These are phyloP conservation scores for Ephestia elutella DNA, from an alignment of 1,140 invertebrate genomes.

Conservation along the genomic window DNA sequence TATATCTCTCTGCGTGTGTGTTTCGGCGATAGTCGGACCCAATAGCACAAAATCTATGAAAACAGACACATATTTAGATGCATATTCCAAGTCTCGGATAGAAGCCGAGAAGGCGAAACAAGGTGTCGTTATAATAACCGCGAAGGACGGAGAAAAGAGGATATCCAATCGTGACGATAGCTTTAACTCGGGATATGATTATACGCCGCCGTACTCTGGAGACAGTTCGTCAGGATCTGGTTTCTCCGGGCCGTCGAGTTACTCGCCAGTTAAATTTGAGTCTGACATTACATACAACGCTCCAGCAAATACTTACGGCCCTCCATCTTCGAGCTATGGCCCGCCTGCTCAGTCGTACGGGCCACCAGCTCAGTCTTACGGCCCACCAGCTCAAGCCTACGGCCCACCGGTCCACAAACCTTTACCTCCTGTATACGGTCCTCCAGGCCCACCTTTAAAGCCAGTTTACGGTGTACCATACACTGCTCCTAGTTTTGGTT, in stretches of 20 bases:
- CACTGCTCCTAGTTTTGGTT: slow-evolving; percentile 67
- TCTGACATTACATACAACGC: slow-evolving; percentile 53
- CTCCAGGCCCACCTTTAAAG: slow-evolving; percentile 70
- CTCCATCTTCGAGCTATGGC: slow-evolving; percentile 49
- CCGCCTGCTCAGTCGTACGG: slow-evolving; percentile 39
- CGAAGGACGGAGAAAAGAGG: slow-evolving; percentile 64
- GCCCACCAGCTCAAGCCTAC: slow-evolving; percentile 50
- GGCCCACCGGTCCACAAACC: slow-evolving; percentile 62
- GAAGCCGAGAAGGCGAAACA: slow-evolving; percentile 66
- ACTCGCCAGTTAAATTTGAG: slow-evolving; percentile 57
- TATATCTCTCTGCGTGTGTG: slow-evolving; percentile 41
- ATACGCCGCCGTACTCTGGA: slow-evolving; percentile 44
- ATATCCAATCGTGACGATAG: slow-evolving; percentile 63
- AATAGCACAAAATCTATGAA: slow-evolving; percentile 50
- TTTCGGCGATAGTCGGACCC: slow-evolving; percentile 55
- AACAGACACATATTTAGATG: slow-evolving; percentile 61
- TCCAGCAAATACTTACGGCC: slow-evolving; percentile 52
- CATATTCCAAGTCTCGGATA: slow-evolving; percentile 61
- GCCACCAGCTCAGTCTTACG: slow-evolving; percentile 42
- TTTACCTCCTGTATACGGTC: slow-evolving; percentile 63
- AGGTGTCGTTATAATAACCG: slow-evolving; percentile 63
- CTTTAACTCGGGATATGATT: slow-evolving; percentile 56
- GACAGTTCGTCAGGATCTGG: slow-evolving; percentile 49
- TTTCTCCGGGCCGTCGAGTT: slow-evolving; percentile 23
- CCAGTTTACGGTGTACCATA: slow-evolving; percentile 69